These are phyloP conservation scores for Drosophila acutilabella DNA, from an alignment of 2,888 invertebrate species.

Conservation along the genomic window DNA sequence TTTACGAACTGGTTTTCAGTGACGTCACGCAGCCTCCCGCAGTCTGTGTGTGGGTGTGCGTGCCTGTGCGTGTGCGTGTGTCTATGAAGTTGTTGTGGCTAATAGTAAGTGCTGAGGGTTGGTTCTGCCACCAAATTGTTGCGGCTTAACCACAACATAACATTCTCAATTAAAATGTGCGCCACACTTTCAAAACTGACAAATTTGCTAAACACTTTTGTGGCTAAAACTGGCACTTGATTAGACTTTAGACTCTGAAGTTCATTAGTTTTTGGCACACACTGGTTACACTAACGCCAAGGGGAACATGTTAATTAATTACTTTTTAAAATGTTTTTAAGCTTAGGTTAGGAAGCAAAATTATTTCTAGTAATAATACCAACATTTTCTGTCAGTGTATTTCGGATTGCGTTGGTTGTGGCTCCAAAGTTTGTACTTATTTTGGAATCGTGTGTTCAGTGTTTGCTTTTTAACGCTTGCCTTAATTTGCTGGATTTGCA, in stretches of 20 bases:
- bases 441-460: constrained; percentile 15
- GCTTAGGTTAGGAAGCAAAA: too few species aligned
- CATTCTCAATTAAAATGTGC: constrained; percentile 68
- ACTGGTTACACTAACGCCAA: too few species aligned
- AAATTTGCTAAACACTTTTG: constrained; percentile 63
- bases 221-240: constrained; percentile 16
- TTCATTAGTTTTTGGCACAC: constrained; percentile 47
- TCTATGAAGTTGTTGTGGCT: constrained; percentile 10
- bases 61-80: background rate
- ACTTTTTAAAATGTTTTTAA: too few species aligned
- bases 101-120: background rate
- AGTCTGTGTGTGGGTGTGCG: background rate
- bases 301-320: too few species aligned
- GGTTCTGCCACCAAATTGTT: constrained; percentile 56
- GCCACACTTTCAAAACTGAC: constrained; percentile 36
- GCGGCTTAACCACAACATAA: constrained; percentile 74
- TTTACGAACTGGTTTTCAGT: constrained; percentile 36
- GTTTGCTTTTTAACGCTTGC: constrained; percentile 32
- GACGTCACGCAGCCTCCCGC: background rate
- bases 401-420: background rate
- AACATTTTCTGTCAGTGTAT: background rate
- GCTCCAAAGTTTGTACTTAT: background rate
- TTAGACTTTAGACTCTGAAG: constrained; percentile 17
- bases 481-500: constrained; percentile 16
- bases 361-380: too few species aligned